Conservation (phyloP, 2,888 invertebrate species). For the Petrolisthes cinctipes region DNA sequence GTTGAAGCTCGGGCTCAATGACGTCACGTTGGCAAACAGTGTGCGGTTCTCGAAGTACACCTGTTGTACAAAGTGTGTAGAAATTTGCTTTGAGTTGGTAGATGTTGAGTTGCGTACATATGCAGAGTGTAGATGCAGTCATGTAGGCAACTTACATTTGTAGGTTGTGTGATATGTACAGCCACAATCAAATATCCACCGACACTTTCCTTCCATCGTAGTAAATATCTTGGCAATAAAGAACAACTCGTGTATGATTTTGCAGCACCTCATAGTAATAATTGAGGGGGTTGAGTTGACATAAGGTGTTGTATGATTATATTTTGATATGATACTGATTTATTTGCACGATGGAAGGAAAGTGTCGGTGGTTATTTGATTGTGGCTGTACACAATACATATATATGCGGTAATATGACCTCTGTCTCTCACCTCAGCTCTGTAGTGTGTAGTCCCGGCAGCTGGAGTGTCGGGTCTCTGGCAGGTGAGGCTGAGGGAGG, state of each 20-base stretch:
- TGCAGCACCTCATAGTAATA: too few species aligned
- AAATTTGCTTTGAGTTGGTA: neutral
- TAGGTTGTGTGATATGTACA: too few species aligned
- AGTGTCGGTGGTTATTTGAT: too few species aligned
- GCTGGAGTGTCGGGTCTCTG: slow-evolving; percentile 49
- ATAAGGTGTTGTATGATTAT: too few species aligned
- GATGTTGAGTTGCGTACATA: neutral
- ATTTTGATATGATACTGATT: too few species aligned
- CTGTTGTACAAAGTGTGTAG: slow-evolving; percentile 6
- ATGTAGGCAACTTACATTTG: neutral
- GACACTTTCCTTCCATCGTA: too few species aligned
- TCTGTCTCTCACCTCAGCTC: slow-evolving; percentile 51
- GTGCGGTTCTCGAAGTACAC: slow-evolving; percentile 60
- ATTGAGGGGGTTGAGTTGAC: too few species aligned
- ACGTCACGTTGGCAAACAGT: slow-evolving; percentile 57
- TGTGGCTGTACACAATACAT: too few species aligned
- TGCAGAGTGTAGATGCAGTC: neutral
- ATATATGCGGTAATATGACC: neutral
- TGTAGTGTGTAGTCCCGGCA: slow-evolving; percentile 51
- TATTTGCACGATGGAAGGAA: too few species aligned
- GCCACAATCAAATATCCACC: too few species aligned
- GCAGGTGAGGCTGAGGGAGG: slow-evolving; percentile 60
- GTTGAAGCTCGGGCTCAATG: slow-evolving; percentile 54
- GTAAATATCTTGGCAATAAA: too few species aligned
- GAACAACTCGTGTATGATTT: too few species aligned